Evolutionary conservation across 2,797 vertebrate species (phyloP), one percentile per base, ranked within the genome.

Genomic region (Fringilla coelebs): DNA sequence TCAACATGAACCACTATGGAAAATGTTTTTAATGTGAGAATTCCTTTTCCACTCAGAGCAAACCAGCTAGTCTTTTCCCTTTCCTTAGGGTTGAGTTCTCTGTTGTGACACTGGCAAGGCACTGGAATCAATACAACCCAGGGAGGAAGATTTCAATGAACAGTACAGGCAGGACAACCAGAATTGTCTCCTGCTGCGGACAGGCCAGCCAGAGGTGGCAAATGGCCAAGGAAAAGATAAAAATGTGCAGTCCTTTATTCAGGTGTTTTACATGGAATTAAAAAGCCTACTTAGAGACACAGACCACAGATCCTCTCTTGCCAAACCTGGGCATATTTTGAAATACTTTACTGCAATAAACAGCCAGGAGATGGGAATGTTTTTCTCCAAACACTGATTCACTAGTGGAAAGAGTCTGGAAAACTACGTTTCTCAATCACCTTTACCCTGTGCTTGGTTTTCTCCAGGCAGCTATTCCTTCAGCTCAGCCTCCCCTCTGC

Each of bases 1-100:
- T 97, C 95, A 94, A 94, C 83, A 93, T 2, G 63, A 96, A 96
- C 94, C 88, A 96, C 94, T 88, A 82, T 67, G 94, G 94, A 97
- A 96, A 97, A 95, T 93, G 94, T 91, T 96, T 96, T 96, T 93
- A 95, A 96, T 93, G 94, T 90, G 91, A 97, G 88, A 95, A 96
- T 93, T 95, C 94, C 83, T 96, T 93, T 96, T 95, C 95, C 95
- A 96, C 88, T 94, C 89, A n/a, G 21, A 84, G 91, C 62, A 96
- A 92, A 92, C 58, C 87, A 96, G 38, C 73, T 70, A 71, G 83
- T 75, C 82, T 88, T 86, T 92, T 79, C 89, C 88, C 60, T 86
- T 88, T 96, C 95, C 95, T 91, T 61, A 31, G 77, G 94, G 91
- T 91, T 93, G 87, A 88, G 86, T 88, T 46, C 67, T 82, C 55